Evolutionary conservation across 2,888 invertebrate genomes (phyloP).

Genomic region (Tetanocera ferruginea): DNA sequence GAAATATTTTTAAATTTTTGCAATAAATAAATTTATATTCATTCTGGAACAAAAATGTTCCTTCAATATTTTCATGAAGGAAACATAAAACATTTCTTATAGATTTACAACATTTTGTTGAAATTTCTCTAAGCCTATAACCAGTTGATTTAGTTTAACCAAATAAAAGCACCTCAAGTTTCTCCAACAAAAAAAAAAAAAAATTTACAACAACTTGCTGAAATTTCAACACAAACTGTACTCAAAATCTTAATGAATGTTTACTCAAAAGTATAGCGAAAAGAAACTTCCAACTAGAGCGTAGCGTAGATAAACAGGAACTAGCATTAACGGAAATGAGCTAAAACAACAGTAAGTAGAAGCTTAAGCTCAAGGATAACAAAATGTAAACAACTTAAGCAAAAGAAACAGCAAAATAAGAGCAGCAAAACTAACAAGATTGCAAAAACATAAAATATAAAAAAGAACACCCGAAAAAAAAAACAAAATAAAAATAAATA

Average conservation of each 20-base stretch:
- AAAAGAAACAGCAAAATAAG: slow-evolving; percentile 31
- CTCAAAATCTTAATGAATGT: not conserved
- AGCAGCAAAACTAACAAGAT: not conserved
- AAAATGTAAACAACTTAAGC: slow-evolving; percentile 40
- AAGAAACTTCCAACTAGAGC: not conserved
- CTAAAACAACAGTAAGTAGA: slow-evolving; percentile 12
- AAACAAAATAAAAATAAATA: not conserved
- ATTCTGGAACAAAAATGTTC: too few species aligned
- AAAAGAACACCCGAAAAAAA: not conserved
- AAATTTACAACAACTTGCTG: too few species aligned
- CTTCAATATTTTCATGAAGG: too few species aligned
- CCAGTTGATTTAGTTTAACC: too few species aligned
- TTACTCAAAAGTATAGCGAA: too few species aligned
- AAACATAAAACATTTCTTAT: too few species aligned
- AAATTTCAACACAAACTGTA: too few species aligned
- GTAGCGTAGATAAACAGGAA: not conserved
- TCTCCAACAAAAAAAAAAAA: not conserved
- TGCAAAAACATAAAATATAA: not conserved
- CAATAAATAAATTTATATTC: too few species aligned
- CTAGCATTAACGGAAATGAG: not conserved
- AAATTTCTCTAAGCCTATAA: too few species aligned
- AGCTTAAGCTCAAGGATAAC: slow-evolving; percentile 24
- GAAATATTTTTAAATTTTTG: too few species aligned
- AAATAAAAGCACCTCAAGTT: not conserved
- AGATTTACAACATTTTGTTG: too few species aligned